Evolutionary conservation across 2,797 vertebrate genomes (phyloP).

Genomic region (Falco berigora): DNA sequence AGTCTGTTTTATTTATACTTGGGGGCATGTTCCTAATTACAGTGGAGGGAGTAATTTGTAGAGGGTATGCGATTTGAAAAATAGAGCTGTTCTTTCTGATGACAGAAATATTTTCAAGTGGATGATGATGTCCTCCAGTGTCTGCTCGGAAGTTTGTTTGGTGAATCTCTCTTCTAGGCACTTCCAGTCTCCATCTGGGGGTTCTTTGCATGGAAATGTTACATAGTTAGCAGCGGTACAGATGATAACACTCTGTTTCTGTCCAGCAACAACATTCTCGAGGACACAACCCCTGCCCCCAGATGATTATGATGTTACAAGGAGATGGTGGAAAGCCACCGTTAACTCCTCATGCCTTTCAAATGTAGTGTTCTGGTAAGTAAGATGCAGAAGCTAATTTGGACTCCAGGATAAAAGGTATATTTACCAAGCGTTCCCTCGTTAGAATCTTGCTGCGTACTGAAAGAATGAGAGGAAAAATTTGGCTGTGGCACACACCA

Average conservation of each 20-base stretch:
- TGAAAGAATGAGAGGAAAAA: not conserved
- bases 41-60: not conserved
- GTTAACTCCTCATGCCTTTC: not conserved
- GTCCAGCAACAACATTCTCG: not conserved
- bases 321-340: not conserved
- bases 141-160: not conserved
- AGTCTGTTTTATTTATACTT: constrained; percentile 10
- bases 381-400: not conserved
- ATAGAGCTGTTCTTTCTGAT: not conserved
- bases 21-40: constrained; percentile 25
- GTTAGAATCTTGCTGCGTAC: not conserved
- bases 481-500: not conserved
- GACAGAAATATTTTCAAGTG: constrained; percentile 8
- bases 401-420: not conserved
- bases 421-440: not conserved
- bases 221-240: not conserved
- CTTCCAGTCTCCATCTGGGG: not conserved
- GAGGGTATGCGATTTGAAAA: not conserved
- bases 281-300: not conserved
- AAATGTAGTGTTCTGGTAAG: not conserved
- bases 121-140: not conserved
- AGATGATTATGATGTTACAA: not conserved
- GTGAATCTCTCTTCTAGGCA: not conserved
- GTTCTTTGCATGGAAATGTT: not conserved
- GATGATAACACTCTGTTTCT: not conserved